These are phyloP conservation scores for Gobio occitaniae DNA, from an alignment of 2,797 vertebrate species.

Conservation along the genomic window DNA sequence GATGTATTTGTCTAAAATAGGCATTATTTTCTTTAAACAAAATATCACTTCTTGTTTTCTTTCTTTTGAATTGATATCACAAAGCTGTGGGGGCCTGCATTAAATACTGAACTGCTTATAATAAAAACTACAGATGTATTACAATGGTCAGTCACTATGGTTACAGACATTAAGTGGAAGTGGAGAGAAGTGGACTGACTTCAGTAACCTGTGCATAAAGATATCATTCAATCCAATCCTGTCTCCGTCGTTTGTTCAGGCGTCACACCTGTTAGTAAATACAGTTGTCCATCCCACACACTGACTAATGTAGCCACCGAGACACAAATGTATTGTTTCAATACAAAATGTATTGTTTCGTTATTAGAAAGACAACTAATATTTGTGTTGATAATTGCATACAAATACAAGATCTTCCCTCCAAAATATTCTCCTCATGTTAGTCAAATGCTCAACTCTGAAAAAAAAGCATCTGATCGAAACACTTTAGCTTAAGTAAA, in stretches of 20 bases:
- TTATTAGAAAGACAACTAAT: conserved; percentile 6
- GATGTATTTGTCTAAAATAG: not conserved
- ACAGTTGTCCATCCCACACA: not conserved
- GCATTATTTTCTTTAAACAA: too few relatives aligned
- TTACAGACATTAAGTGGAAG: not conserved
- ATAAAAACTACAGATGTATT: not conserved
- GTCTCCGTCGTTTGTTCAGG: not conserved
- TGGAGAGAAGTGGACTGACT: not conserved
- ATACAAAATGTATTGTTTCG: not conserved
- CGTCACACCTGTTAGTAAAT: not conserved
- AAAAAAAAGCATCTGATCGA: not conserved
- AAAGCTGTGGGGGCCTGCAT: not conserved
- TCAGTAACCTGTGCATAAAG: not conserved
- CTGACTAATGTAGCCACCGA: not conserved
- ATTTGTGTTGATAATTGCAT: not conserved
- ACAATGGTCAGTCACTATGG: not conserved
- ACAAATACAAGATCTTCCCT: not conserved
- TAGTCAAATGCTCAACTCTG: not conserved
- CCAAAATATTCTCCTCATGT: conserved; percentile 6
- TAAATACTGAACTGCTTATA: not conserved
- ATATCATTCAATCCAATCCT: not conserved
- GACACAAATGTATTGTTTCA: not conserved
- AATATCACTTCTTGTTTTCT: not conserved
- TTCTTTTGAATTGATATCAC: too few relatives aligned
- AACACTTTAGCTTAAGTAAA: conserved; percentile 18